A percentile compares a stretch with the other conserved stretches of the same genome.
Conservation (phyloP, 2,797 vertebrate genomes). For the Coranthus polyacanthus region DNA sequence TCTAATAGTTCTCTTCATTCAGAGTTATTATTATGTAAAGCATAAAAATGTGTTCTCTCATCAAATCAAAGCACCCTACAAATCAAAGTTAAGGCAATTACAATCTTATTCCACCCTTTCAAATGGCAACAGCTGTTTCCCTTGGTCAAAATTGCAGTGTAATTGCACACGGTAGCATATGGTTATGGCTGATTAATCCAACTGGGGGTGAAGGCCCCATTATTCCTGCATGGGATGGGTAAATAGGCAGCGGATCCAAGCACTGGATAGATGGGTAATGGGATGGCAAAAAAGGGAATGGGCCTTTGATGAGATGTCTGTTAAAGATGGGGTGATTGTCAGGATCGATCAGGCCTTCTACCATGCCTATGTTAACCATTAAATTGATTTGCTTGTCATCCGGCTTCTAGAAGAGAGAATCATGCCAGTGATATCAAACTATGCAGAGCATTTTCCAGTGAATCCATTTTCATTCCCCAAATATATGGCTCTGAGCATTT, state of each 20-base stretch:
- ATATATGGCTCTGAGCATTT: conserved; percentile 39
- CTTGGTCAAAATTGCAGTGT: conserved; percentile 80
- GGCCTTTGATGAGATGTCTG: conserved; percentile 76
- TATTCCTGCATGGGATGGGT: conserved; percentile 73
- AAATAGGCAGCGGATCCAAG: conserved; percentile 71
- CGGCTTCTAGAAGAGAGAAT: conserved; percentile 53
- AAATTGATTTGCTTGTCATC: conserved; percentile 70
- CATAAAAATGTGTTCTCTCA: conserved; percentile 75
- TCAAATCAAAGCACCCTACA: conserved; percentile 81
- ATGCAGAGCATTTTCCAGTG: conserved; percentile 31
- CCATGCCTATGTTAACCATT: conserved; percentile 53
- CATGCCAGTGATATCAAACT: conserved; percentile 41
- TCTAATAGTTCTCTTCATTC: conserved; percentile 66
- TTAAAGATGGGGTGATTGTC: conserved; percentile 72
- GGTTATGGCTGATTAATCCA: conserved; percentile 86
- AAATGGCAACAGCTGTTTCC: conserved; percentile 86
- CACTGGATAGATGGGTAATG: conserved; percentile 69
- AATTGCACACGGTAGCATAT: conserved; percentile 85
- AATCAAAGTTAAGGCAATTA: conserved; percentile 87
- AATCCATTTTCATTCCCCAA: conserved; percentile 48
- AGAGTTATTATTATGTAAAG: conserved; percentile 74
- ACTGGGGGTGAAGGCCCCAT: conserved; percentile 76
- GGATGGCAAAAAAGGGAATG: conserved; percentile 65
- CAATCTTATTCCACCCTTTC: conserved; percentile 80
- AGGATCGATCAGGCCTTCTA: conserved; percentile 69